Evolutionary conservation across 1,140 invertebrate genomes (phyloP).

Genomic region (Bombus pyrosoma): DNA sequence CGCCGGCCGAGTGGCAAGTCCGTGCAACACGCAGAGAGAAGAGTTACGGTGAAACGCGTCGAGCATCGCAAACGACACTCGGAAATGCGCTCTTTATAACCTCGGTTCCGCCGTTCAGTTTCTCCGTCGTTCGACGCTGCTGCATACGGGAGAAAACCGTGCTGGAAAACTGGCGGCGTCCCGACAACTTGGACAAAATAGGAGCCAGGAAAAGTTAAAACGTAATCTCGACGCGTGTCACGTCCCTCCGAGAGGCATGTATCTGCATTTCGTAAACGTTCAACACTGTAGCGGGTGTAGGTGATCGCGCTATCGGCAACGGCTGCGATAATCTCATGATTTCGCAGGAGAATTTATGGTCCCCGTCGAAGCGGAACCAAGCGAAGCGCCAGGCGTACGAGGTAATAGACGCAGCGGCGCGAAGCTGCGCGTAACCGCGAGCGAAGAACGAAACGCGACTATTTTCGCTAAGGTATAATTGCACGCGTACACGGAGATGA

Average conservation of each 20-base stretch:
- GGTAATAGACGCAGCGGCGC: background rate
- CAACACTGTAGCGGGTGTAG: background rate
- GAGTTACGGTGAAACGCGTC: background rate
- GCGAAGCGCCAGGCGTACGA: too few species aligned
- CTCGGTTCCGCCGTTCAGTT: background rate
- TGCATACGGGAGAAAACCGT: background rate
- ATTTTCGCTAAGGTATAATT: too few species aligned
- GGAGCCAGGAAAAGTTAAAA: conserved; percentile 6
- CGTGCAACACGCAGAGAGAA: background rate
- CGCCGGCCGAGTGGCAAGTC: background rate
- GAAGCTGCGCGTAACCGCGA: too few species aligned
- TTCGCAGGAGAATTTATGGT: background rate
- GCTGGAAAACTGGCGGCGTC: background rate
- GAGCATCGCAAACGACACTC: background rate
- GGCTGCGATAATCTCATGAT: background rate
- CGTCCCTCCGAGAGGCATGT: background rate
- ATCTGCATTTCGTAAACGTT: conserved; percentile 28
- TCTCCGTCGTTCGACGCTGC: background rate
- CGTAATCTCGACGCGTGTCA: conserved; percentile 42
- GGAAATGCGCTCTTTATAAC: conserved; percentile 2
- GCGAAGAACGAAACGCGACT: too few species aligned
- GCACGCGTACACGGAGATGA: background rate
- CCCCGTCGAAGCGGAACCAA: background rate
- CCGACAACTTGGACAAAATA: background rate
- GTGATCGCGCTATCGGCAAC: background rate